Evolutionary conservation across 30 jellyfish, hydroid and myxozoan genomes (phyloP), one percentile per base, ranked within the genome.

Genomic region (Sanderia malayensis): DNA sequence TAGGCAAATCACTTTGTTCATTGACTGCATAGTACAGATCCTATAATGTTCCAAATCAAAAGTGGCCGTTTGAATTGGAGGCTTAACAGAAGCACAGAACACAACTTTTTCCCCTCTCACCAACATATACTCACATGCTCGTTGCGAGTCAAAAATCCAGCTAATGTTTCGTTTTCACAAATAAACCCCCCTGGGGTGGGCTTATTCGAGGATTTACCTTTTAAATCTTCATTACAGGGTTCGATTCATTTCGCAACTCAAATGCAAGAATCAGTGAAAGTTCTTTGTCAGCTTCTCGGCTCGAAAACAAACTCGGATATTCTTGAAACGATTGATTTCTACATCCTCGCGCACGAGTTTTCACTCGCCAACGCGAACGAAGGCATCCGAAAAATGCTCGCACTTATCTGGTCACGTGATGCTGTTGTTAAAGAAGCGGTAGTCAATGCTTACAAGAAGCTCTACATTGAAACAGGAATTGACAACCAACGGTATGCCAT

Each of bases 381-480:
- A 31, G 96, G 96, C 28, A 81, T 88, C 31, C 89, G 95, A 30
- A 81, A 84, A 37, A 85, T 93, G 95, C 87, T 89, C 46, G 79
- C 94, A n/a, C 82, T 93, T 18, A 49, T 93, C 23, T 93, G 99
- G 99, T 85, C 99, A 53, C 76, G 88, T 31, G 99, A 93, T 70
- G 34, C 86, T 31, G 76, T 65, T 19, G 89, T 93, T 1, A 93
- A 82, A 67, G 94, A 86, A 61, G 86, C 96, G 68, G 95, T 86
- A 23, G 87, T 93, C 59, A 72, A 76, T 34, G 96, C 97, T 1
- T 93, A 83, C 67, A 74, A 80, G 61, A 65, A 83, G 30, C 64
- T 90, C 55, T 90, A 90, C 46, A 76, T 90, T 33, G 96, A 83
- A 19, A 57, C 76, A 2, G 44, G 83, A n/a, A 52, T 69, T n/a